Evolutionary conservation across 2,113 vertebrate genomes (phyloP).

Genomic region (Oriolus oriolus): DNA sequence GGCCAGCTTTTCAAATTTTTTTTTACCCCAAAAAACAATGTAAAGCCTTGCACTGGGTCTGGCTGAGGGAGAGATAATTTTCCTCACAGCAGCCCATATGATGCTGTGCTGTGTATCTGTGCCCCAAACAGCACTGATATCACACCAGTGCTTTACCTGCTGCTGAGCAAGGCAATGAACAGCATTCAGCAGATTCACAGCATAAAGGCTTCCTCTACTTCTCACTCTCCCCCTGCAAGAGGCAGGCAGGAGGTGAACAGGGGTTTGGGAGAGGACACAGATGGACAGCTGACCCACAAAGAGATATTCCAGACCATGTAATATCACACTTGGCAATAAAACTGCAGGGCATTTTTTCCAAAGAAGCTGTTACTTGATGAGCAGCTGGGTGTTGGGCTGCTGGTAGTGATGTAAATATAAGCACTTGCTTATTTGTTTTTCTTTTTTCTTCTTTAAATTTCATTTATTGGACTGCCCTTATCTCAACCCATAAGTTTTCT

Average conservation of each 20-base stretch:
- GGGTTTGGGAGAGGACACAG: not conserved
- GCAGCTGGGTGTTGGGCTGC: not conserved
- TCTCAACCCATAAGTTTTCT: not conserved
- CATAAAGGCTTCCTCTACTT: not conserved
- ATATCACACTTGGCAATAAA: not conserved
- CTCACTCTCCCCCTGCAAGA: not conserved
- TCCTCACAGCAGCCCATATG: not conserved
- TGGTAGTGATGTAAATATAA: not conserved
- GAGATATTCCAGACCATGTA: not conserved
- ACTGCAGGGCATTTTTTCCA: not conserved
- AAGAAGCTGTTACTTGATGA: not conserved
- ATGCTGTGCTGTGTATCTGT: too few relatives aligned
- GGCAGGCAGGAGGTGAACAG: not conserved
- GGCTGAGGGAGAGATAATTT: not conserved
- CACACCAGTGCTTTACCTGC: accelerated
- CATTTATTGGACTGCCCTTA: not conserved
- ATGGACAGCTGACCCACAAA: not conserved
- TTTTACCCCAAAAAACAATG: accelerated
- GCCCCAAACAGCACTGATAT: accelerated
- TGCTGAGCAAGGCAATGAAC: not conserved
- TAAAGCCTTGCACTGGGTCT: not conserved
- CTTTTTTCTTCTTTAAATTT: not conserved
- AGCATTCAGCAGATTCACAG: not conserved
- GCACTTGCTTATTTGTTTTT: accelerated
- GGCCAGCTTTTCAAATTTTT: not conserved